phyloP scores from a whole-genome alignment of 2,113 vertebrate genomes.

The Toxotes jaculatrix region DNA sequence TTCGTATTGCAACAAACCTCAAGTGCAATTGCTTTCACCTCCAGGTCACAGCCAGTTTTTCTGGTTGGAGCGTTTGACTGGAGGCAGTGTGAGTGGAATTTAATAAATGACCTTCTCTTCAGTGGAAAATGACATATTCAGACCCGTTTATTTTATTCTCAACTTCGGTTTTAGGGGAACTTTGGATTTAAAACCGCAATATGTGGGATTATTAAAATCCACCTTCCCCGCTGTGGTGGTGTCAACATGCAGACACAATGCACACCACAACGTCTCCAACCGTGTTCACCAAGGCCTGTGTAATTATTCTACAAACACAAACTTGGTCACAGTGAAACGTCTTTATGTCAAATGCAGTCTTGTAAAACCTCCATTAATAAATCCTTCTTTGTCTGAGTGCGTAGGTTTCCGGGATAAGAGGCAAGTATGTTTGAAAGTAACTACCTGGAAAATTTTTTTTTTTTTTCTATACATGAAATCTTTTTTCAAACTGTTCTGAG shows the following conservation, averaged over 20 bases:
- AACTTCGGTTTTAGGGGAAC: neutral
- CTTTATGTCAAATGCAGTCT: too few species aligned
- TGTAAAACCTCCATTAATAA: neutral
- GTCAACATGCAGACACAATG: neutral
- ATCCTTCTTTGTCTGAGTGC: neutral
- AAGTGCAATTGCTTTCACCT: neutral
- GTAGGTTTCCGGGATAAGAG: too few species aligned
- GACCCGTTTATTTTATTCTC: neutral
- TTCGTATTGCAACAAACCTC: neutral
- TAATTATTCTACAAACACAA: neutral
- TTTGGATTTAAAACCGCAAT: neutral
- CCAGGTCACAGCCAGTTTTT: neutral
- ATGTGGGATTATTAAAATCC: neutral
- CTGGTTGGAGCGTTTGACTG: neutral
- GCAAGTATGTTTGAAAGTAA: too few species aligned
- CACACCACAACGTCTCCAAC: neutral
- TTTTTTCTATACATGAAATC: too few species aligned
- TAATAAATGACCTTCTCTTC: too few species aligned
- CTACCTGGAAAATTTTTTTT: too few species aligned
- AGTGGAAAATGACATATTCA: neutral
- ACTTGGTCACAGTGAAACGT: neutral
- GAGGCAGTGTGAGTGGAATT: neutral
- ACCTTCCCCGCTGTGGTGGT: neutral
- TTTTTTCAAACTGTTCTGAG: neutral
- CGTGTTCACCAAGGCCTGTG: neutral